Conservation (phyloP, 2,797 vertebrate genomes). For the Synaphobranchus kaupii region DNA sequence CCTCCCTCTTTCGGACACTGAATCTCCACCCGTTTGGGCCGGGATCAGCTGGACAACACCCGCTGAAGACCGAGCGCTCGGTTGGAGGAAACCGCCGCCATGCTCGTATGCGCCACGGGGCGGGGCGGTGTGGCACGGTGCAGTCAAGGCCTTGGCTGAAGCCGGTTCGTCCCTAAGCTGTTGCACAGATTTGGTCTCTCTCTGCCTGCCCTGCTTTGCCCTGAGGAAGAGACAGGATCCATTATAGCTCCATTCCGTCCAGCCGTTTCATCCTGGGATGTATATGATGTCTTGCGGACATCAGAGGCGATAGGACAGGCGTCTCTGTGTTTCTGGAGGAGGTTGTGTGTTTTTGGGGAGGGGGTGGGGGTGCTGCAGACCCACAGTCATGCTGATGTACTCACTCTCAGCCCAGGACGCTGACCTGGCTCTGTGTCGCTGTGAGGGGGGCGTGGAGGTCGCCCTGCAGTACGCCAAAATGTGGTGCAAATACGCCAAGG, state of each 20-base stretch:
- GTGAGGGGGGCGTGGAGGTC: slow-evolving; percentile 84
- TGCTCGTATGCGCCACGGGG: neutral
- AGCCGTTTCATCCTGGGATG: neutral
- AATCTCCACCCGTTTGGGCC: neutral
- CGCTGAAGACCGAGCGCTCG: neutral
- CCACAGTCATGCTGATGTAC: slow-evolving; percentile 71
- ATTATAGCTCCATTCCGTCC: neutral
- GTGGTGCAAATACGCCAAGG: slow-evolving; percentile 93
- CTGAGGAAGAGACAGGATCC: slow-evolving; percentile 7
- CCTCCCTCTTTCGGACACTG: neutral
- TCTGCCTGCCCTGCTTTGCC: neutral
- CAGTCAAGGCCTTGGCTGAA: neutral
- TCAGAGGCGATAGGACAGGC: neutral
- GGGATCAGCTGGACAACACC: neutral
- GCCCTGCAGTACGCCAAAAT: slow-evolving; percentile 87
- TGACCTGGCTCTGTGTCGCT: slow-evolving; percentile 80
- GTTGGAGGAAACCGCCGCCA: neutral
- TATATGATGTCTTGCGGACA: neutral
- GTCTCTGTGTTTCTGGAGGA: neutral
- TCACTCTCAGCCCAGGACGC: slow-evolving; percentile 82
- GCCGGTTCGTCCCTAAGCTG: neutral
- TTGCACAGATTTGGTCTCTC: neutral
- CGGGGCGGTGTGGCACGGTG: neutral
- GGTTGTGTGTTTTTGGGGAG: neutral
- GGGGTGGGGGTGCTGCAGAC: neutral